phyloP scores from a whole-genome alignment of 2,113 vertebrate genomes.

The Sterna hirundo region DNA sequence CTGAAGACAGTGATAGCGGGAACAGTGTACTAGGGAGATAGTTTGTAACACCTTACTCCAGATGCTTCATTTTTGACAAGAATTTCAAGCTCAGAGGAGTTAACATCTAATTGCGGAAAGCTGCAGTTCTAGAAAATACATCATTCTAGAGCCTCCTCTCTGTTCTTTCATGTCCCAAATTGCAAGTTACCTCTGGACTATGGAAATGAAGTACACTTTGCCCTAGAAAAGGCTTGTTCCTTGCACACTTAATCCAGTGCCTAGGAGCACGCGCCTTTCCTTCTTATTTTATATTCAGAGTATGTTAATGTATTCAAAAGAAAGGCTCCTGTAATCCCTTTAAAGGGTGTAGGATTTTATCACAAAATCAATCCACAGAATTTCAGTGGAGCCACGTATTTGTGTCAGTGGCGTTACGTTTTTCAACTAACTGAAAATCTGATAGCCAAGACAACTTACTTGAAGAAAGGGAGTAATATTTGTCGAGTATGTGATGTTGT shows the following conservation, averaged over 20 bases:
- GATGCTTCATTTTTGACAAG: rapidly evolving
- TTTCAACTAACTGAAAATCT: background rate
- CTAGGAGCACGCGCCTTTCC: background rate
- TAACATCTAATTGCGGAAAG: background rate
- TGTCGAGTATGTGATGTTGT: rapidly evolving
- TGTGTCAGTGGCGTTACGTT: rapidly evolving
- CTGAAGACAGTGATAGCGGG: background rate
- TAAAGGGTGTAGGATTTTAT: background rate
- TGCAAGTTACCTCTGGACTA: background rate
- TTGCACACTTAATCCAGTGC: background rate
- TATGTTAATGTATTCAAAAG: background rate
- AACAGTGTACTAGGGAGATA: background rate
- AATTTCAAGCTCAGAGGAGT: background rate
- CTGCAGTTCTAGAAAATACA: background rate
- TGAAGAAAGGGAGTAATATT: rapidly evolving
- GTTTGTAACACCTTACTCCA: background rate
- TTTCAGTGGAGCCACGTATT: background rate
- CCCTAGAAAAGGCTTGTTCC: background rate
- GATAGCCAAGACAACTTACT: background rate
- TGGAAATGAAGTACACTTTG: background rate
- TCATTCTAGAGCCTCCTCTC: background rate
- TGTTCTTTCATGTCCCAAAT: background rate
- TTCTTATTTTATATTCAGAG: background rate
- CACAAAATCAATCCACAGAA: background rate
- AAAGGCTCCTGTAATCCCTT: background rate